Percentiles rank a stretch among this genome's conserved stretches.
phyloP scores from a whole-genome alignment of 2,113 vertebrate genomes.

The Herpailurus yagouaroundi region DNA sequence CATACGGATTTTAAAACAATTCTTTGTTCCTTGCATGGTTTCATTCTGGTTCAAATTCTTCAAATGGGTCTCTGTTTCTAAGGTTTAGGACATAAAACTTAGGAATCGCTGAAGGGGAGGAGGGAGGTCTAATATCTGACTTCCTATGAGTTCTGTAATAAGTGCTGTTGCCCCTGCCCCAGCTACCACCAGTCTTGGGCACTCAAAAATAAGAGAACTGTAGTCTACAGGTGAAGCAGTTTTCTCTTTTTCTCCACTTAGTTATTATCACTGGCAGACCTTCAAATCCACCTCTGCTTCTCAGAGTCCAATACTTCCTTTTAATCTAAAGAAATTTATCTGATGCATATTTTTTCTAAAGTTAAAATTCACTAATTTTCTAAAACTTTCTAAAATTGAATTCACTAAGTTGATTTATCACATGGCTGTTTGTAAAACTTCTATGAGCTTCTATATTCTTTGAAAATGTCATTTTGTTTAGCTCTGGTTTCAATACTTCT shows the following conservation, averaged over 20 bases:
- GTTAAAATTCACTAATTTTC: not conserved
- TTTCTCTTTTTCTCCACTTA: not conserved
- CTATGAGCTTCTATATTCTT: not conserved
- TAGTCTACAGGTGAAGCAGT: accelerated
- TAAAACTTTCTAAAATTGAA: too few species aligned
- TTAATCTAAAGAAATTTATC: not conserved
- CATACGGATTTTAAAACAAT: not conserved
- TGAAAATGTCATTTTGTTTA: not conserved
- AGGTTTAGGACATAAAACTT: not conserved
- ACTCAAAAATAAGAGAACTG: not conserved
- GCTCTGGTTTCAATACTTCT: not conserved
- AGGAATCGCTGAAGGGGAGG: not conserved
- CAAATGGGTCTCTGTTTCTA: not conserved
- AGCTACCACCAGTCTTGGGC: not conserved
- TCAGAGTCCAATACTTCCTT: not conserved
- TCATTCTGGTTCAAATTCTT: not conserved
- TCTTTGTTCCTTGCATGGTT: not conserved
- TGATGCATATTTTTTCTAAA: not conserved
- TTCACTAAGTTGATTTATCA: not conserved
- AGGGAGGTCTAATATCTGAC: not conserved
- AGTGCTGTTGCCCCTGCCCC: not conserved
- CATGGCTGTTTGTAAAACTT: not conserved
- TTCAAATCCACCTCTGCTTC: not conserved
- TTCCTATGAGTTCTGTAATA: not conserved
- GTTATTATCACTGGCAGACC: not conserved